Conservation (phyloP, 2,113 vertebrate genomes). For the Myotis lucifugus region DNA sequence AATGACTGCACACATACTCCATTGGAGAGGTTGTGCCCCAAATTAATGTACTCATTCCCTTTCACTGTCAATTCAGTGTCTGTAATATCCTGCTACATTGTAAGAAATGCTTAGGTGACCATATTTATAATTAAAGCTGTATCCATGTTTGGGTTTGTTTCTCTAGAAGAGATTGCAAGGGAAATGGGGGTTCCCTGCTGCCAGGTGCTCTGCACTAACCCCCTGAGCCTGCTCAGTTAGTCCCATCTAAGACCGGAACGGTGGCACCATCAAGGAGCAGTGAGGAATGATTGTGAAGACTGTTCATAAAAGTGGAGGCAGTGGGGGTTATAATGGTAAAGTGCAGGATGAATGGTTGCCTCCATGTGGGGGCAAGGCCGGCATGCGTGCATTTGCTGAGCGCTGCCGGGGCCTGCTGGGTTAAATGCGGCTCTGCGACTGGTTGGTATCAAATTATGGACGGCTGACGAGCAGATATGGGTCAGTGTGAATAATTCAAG, state of each 20-base stretch:
- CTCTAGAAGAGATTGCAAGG: not conserved
- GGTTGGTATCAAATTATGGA: not conserved
- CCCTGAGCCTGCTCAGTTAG: not conserved
- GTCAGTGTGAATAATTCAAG: slow-evolving; percentile 37
- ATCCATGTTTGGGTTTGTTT: not conserved
- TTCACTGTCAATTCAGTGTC: not conserved
- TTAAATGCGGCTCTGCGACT: not conserved
- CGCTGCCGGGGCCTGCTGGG: not conserved
- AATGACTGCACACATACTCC: not conserved
- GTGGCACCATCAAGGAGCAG: not conserved
- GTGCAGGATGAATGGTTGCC: not conserved
- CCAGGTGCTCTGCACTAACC: not conserved
- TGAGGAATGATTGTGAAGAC: not conserved
- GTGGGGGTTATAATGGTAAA: not conserved
- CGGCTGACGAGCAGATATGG: not conserved
- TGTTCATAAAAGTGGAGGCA: not conserved
- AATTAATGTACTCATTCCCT: not conserved
- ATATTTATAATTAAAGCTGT: not conserved
- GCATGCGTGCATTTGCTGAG: accelerated
- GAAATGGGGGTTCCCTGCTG: not conserved
- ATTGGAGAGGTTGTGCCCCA: not conserved
- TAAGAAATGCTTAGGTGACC: not conserved
- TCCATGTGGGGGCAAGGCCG: not conserved
- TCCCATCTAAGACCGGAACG: no score
- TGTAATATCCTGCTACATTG: not conserved